Base-by-base conservation (phyloP, 2,797 vertebrate species). In the Florisuga fusca region DNA sequence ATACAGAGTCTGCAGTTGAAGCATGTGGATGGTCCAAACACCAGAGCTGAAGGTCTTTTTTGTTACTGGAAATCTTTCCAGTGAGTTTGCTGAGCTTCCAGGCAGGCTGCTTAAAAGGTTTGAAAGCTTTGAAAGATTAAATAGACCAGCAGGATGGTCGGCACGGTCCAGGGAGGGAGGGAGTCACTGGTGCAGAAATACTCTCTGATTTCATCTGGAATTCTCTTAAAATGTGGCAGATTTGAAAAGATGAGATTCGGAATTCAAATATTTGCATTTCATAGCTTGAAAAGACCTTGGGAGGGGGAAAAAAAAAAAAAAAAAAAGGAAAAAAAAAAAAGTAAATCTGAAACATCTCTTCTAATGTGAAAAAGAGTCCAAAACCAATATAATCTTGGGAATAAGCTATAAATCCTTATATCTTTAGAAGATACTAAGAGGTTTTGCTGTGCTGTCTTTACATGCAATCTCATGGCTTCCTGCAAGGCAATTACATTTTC, bases 1-100 rank as follows among this genome's bases (percentile, higher is more conserved):
- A 54, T 8, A 16, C 16, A 4, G 23, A 7, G 20, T 20, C 25
- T 5, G 11, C 1, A 3, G 3, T 4, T 0, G 0, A 34, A 82
- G 9, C 12, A 3, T 10, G 38, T 54, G 3, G 8, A 16, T 0
- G 5, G 17, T 22, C 68, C 68, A 16, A 43, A 66, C 68, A 7
- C 8, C 57, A 34, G 36, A 75, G 17, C 9, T n/a, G 11, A 58
- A 57, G 19, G 13, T 17, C 5, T 33, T 64, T 46, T 23, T 34
- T 27, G 13, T n/a, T 19, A 5, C 29, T 9, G 23, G 54, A 36
- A 75, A 53, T 7, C 27, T 45, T 50, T 6, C 59, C 59, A 33
- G 45, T 1, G 1, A 15, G 27, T 25, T 51, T 29, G 10, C 6
- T 59, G 82, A 55, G 21, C 20, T 84, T 54, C 63, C 29, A 25